Evolutionary conservation across 1,140 invertebrate genomes (phyloP).

Genomic region (Cardiocondyla obscurior): DNA sequence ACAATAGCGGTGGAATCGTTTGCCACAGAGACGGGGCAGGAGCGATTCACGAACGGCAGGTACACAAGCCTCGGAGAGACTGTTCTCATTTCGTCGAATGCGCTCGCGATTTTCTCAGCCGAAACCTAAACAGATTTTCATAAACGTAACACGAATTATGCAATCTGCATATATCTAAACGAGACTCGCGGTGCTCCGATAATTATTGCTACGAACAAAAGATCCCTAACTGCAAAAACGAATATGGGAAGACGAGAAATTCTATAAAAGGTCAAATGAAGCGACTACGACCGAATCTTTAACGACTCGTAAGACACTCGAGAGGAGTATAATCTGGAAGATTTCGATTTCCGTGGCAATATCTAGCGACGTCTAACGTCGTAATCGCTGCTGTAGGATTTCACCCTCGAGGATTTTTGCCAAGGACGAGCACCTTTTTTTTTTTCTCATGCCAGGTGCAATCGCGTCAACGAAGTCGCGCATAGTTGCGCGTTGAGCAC

Average conservation of each 20-base stretch:
- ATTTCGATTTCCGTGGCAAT: not conserved
- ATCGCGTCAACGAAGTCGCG: not conserved
- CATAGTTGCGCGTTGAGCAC: conserved; percentile 78
- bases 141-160: not conserved
- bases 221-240: too few species aligned
- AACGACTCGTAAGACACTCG: not conserved
- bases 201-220: not conserved
- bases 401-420: not conserved
- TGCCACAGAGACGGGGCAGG: conserved; percentile 56
- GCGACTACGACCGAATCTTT: not conserved
- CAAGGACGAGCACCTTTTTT: too few species aligned
- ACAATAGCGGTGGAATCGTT: conserved; percentile 53
- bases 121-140: not conserved
- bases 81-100: conserved; percentile 74
- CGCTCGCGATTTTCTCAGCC: not conserved
- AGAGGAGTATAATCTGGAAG: not conserved
- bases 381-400: too few species aligned
- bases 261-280: not conserved
- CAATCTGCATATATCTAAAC: not conserved
- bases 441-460: conserved; percentile 8
- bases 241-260: too few species aligned
- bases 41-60: conserved; percentile 63
- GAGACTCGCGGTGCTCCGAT: not conserved
- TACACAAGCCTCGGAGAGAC: conserved; percentile 52
- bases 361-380: too few species aligned